These are phyloP conservation scores for Clanis bilineata DNA, from an alignment of 2,888 invertebrate genomes.

Conservation along the genomic window DNA sequence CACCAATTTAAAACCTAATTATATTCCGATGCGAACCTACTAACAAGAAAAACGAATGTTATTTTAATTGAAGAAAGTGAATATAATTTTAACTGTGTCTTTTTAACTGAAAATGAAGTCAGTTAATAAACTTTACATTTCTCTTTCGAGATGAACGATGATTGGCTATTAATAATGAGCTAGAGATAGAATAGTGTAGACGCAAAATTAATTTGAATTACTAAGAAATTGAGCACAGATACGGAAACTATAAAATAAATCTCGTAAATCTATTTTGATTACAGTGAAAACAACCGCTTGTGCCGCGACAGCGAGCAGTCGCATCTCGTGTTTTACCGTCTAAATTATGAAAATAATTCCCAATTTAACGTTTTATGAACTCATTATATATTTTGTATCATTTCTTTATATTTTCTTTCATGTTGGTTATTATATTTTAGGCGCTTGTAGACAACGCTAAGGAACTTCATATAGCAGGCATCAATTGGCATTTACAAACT, in stretches of 20 bases:
- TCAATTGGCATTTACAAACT: too few relatives aligned
- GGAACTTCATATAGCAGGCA: too few relatives aligned
- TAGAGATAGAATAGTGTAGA: neutral
- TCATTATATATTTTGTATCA: too few relatives aligned
- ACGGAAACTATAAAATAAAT: slow-evolving; percentile 13
- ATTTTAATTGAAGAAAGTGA: too few relatives aligned
- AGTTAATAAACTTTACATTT: neutral
- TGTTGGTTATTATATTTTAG: too few relatives aligned
- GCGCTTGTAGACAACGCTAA: too few relatives aligned
- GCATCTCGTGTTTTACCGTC: neutral
- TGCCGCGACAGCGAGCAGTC: neutral
- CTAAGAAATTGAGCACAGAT: neutral
- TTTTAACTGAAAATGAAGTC: too few relatives aligned
- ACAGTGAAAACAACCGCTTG: neutral
- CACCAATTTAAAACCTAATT: too few relatives aligned
- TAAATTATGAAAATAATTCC: neutral
- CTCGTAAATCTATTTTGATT: slow-evolving; percentile 1
- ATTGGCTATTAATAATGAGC: neutral
- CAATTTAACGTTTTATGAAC: neutral
- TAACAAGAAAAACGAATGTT: too few relatives aligned
- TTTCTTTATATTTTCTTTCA: too few relatives aligned
- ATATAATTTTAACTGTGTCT: too few relatives aligned
- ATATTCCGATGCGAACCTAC: too few relatives aligned
- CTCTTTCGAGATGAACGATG: neutral
- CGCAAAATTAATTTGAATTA: neutral